phyloP scores from a whole-genome alignment of 2,797 vertebrate species.

The Nyctibius grandis region DNA sequence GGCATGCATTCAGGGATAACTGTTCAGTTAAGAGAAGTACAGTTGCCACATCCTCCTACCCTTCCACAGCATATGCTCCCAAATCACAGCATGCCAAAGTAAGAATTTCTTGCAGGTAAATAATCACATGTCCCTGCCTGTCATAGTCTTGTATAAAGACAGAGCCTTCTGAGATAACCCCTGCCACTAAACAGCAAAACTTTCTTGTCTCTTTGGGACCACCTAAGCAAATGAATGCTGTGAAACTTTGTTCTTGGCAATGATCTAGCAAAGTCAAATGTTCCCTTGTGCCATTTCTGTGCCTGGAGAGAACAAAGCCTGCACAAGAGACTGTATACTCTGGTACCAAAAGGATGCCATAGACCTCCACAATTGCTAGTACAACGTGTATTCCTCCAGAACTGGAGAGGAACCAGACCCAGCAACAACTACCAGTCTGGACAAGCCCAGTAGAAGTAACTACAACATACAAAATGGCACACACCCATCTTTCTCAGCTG shows the following conservation, averaged over 20 bases:
- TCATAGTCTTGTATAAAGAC: background rate
- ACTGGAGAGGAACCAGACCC: background rate
- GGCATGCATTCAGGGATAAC: background rate
- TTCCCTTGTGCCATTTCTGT: background rate
- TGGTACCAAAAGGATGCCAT: background rate
- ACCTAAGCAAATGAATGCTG: background rate
- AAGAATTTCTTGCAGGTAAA: background rate
- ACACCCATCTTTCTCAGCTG: background rate
- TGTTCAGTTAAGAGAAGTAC: background rate
- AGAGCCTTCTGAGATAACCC: background rate
- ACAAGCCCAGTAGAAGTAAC: background rate
- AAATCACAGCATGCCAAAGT: background rate
- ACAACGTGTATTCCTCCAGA: background rate
- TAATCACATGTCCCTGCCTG: background rate
- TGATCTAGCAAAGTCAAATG: background rate
- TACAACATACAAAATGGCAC: background rate
- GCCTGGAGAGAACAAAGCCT: accelerated
- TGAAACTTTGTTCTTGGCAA: background rate
- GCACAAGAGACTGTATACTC: background rate
- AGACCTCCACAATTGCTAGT: background rate
- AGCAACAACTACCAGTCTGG: background rate
- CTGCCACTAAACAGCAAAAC: background rate
- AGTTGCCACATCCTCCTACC: background rate
- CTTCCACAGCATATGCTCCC: background rate
- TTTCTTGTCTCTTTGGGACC: background rate